Evolutionary conservation across 2,888 invertebrate species (phyloP).

Genomic region (Caenorhabditis zanzibari): DNA sequence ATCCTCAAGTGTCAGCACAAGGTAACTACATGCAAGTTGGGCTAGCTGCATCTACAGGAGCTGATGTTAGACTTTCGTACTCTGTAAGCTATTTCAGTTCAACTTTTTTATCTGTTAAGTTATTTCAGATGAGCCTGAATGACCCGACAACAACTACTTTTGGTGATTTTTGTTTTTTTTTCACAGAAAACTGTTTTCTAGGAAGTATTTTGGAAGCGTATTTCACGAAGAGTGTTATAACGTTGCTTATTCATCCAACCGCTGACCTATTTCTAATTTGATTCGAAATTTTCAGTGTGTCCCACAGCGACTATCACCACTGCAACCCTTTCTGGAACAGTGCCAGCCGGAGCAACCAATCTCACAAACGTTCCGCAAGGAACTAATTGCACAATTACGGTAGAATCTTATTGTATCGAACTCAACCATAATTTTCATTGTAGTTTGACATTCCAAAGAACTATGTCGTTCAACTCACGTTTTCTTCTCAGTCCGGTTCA

Average conservation of each 20-base stretch:
- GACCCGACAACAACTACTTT: too few relatives aligned
- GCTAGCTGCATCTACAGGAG: background rate
- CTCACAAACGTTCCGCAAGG: background rate
- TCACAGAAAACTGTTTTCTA: too few relatives aligned
- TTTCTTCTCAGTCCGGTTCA: background rate
- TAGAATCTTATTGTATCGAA: background rate
- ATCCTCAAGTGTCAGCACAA: slow-evolving; percentile 14
- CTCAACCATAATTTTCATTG: background rate
- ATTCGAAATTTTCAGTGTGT: slow-evolving; percentile 15
- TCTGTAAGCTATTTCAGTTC: background rate
- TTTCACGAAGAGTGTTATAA: too few relatives aligned
- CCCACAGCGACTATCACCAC: background rate
- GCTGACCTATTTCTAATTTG: background rate
- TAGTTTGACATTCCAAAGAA: slow-evolving; percentile 23
- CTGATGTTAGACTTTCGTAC: slow-evolving; percentile 23
- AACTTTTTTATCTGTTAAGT: too few relatives aligned
- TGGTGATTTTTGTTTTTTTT: too few relatives aligned
- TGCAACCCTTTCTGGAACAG: background rate
- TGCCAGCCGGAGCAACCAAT: slow-evolving; percentile 5
- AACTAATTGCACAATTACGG: slow-evolving; percentile 21
- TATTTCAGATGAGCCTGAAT: too few relatives aligned
- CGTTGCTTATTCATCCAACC: too few relatives aligned
- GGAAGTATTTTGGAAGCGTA: too few relatives aligned
- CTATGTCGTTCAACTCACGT: slow-evolving; percentile 7
- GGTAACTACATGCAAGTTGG: slow-evolving; percentile 48